These are phyloP conservation scores for Hippocampus barbouri DNA, from an alignment of 2,113 vertebrate species.

Conservation along the genomic window DNA sequence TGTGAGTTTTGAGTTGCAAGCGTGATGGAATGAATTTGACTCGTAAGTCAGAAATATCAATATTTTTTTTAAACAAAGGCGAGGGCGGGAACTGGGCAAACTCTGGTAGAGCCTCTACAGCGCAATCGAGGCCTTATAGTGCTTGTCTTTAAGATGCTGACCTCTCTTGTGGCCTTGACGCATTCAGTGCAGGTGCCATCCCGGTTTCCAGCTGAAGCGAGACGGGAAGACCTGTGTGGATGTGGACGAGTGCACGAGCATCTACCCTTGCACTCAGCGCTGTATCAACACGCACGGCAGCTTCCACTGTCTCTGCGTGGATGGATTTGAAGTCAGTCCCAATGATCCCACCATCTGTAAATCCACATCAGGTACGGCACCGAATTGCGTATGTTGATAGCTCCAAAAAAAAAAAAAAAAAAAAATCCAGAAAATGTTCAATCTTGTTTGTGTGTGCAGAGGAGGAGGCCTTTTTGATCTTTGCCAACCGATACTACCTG, in stretches of 20 bases:
- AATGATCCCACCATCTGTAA: conserved; percentile 91
- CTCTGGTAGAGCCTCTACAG: background rate
- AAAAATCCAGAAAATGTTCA: background rate
- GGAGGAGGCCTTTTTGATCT: conserved; percentile 94
- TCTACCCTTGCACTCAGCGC: conserved; percentile 92
- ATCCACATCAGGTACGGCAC: conserved; percentile 82
- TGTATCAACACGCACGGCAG: conserved; percentile 94
- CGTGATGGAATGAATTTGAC: background rate
- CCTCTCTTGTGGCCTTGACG: conserved; percentile 17
- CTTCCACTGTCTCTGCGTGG: conserved; percentile 90
- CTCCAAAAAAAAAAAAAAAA: too few species aligned
- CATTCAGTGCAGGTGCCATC: conserved; percentile 88
- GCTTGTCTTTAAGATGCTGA: background rate
- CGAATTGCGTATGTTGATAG: background rate
- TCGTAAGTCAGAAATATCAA: too few species aligned
- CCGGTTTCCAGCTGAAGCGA: conserved; percentile 90
- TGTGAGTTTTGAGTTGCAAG: background rate
- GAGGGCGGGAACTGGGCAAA: too few species aligned
- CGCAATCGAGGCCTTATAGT: background rate
- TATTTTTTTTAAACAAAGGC: background rate
- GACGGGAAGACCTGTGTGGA: conserved; percentile 91
- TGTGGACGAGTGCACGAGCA: conserved; percentile 89
- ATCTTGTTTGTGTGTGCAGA: conserved; percentile 64
- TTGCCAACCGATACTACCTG: conserved; percentile 97
- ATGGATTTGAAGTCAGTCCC: conserved; percentile 81